Evolutionary conservation across 2,888 invertebrate species (phyloP).

Genomic region (Drosophila emarginata): DNA sequence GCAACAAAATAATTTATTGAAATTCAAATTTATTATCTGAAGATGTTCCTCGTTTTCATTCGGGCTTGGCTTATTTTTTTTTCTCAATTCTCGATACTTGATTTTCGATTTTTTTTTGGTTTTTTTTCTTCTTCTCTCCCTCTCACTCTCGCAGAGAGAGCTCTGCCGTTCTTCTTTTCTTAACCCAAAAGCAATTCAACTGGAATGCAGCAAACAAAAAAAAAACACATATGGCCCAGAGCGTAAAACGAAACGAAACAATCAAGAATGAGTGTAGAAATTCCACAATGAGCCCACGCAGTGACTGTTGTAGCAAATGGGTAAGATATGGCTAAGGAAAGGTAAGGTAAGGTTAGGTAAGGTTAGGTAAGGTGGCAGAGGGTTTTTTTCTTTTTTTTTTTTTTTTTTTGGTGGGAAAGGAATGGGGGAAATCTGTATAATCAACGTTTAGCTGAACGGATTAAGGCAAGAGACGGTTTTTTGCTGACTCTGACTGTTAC

Average conservation of each 20-base stretch:
- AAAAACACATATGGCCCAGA: constrained; percentile 72
- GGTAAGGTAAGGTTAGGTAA: neutral
- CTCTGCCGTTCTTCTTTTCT: constrained; percentile 8
- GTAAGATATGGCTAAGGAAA: neutral
- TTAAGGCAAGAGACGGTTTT: constrained; percentile 37
- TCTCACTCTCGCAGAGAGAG: constrained; percentile 10
- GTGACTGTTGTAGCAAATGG: constrained; percentile 25
- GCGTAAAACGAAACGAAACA: constrained; percentile 79
- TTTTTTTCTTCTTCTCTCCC: constrained; percentile 6
- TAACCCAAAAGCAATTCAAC: constrained; percentile 70
- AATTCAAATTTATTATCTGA: constrained; percentile 78
- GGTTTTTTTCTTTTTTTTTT: too few species aligned
- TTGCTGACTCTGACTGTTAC: constrained; percentile 35
- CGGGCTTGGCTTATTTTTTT: constrained; percentile 61
- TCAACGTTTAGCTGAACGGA: constrained; percentile 69
- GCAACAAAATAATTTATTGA: constrained; percentile 78
- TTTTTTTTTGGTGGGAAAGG: too few species aligned
- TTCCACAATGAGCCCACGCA: constrained; percentile 79
- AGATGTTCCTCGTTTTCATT: constrained; percentile 22
- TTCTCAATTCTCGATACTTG: constrained; percentile 42
- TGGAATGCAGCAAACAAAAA: constrained; percentile 62
- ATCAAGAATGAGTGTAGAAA: constrained; percentile 79
- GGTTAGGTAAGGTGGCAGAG: neutral
- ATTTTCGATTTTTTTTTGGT: constrained; percentile 13
- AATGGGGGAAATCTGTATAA: constrained; percentile 35